These are phyloP conservation scores for Drosophila nigrodunni DNA, from an alignment of 1,140 invertebrate species.

Conservation along the genomic window DNA sequence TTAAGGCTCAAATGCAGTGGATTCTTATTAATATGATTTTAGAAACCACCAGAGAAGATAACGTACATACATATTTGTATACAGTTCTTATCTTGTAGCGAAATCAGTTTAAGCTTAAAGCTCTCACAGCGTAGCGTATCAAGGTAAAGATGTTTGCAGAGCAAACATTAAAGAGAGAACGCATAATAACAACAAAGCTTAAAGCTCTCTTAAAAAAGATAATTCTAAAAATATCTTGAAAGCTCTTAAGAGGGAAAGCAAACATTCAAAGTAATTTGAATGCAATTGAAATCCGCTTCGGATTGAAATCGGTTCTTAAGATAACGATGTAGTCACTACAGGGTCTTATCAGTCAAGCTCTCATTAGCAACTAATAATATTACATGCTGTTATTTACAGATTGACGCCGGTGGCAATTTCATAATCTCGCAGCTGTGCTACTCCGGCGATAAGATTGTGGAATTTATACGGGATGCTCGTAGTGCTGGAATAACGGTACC, in stretches of 20 bases:
- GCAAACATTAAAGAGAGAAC: too few species aligned
- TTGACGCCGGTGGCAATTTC: conserved; percentile 29
- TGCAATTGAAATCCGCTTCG: neutral
- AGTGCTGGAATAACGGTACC: conserved; percentile 14
- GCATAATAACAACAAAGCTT: too few species aligned
- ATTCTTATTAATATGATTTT: too few species aligned
- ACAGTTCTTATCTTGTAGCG: too few species aligned
- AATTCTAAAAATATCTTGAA: neutral
- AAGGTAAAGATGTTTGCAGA: too few species aligned
- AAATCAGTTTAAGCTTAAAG: neutral
- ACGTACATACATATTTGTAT: too few species aligned
- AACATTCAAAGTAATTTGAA: neutral
- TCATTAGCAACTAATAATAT: neutral
- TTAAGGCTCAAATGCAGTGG: too few species aligned
- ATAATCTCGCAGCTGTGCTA: conserved; percentile 44
- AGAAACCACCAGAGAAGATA: too few species aligned
- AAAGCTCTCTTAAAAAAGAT: neutral
- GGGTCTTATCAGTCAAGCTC: neutral
- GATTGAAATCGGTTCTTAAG: neutral
- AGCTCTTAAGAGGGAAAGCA: neutral
- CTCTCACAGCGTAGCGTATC: too few species aligned
- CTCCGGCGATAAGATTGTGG: conserved; percentile 1
- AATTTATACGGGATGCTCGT: conserved; percentile 8
- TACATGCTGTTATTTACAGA: conserved; percentile 12
- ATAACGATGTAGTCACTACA: neutral